A percentile compares a stretch with the other conserved stretches of the same genome.
Conservation (phyloP, 2,113 vertebrate species). For the Bettongia penicillata region DNA sequence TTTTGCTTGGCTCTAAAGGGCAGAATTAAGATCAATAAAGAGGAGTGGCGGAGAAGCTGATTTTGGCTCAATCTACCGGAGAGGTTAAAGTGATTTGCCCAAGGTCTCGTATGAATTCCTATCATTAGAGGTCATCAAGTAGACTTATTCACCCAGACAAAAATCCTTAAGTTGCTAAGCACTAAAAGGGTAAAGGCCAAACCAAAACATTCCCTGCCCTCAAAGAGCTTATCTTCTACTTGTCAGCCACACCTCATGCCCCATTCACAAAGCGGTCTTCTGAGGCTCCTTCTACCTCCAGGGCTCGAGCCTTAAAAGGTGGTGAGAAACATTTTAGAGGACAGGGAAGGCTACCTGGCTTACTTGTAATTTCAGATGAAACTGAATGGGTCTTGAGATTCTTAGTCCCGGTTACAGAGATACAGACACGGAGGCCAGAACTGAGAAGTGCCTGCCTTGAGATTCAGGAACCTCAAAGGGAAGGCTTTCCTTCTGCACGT, state of each 20-base stretch:
- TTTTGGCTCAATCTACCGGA: background rate
- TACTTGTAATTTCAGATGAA: background rate
- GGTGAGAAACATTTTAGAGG: background rate
- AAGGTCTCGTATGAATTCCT: background rate
- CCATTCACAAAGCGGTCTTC: background rate
- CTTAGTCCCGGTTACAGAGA: background rate
- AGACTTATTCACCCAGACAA: background rate
- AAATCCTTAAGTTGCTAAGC: background rate
- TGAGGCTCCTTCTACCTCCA: background rate
- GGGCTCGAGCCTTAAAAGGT: background rate
- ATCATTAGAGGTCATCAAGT: background rate
- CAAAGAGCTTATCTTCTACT: background rate
- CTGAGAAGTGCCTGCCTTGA: no score
- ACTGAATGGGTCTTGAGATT: background rate
- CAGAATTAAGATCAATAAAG: background rate
- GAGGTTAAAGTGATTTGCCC: background rate
- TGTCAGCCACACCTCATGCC: no score
- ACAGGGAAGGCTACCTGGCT: background rate
- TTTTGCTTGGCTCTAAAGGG: background rate
- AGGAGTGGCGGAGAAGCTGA: background rate
- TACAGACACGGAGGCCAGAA: background rate
- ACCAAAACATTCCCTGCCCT: background rate
- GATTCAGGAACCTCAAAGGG: no score
- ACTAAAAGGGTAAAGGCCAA: conserved; percentile 17
- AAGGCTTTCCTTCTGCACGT: no score